Base-by-base conservation (phyloP, 2,113 vertebrate genomes). In the Mesitornis unicolor region DNA sequence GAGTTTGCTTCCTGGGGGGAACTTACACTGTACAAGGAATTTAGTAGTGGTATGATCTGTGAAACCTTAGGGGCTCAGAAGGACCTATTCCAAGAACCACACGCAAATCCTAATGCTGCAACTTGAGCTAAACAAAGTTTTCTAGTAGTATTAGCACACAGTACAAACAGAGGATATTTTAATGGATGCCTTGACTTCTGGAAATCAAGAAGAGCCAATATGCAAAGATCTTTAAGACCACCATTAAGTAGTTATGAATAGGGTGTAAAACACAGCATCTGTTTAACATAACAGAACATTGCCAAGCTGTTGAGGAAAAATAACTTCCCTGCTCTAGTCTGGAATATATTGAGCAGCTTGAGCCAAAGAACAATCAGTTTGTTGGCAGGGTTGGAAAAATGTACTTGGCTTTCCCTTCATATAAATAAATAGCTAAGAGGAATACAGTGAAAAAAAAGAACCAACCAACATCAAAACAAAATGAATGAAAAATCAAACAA, bases 341-440 rank as follows among this genome's bases (percentile, higher is more conserved):
- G 84, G 63, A 95, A 67, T 91, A 70, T 67, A 60, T 36, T 67
- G 90, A 95, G 78, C 78, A 94, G 38, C 71, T 84, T 93, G 87
- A 96, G 94, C 93, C 91, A 94, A 89, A 65, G 82, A 95, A 86
- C 84, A 93, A 89, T 95, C 84, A 84, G 50, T 0, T 91, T 85
- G 77, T 89, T 97, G 74, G 94, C 94, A 94, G 75, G 42, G 35
- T 26, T 74, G 33, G 71, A 95, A 93, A 83, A 95, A 90, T 63
- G 60, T 96, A 65, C 67, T 95, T 94, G 78, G 87, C 90, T 93
- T 93, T 95, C 35, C 33, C 16, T 15, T 86, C 50, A 10, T 57
- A 35, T 61, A 95, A 88, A 84, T 78, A 92, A 93, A 90, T 60
- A 87, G 43, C 54, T 69, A 74, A 50, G 33, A 89, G 54, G 33